phyloP scores from a whole-genome alignment of 2,888 invertebrate genomes.

The Exephanes ischioxanthus region DNA sequence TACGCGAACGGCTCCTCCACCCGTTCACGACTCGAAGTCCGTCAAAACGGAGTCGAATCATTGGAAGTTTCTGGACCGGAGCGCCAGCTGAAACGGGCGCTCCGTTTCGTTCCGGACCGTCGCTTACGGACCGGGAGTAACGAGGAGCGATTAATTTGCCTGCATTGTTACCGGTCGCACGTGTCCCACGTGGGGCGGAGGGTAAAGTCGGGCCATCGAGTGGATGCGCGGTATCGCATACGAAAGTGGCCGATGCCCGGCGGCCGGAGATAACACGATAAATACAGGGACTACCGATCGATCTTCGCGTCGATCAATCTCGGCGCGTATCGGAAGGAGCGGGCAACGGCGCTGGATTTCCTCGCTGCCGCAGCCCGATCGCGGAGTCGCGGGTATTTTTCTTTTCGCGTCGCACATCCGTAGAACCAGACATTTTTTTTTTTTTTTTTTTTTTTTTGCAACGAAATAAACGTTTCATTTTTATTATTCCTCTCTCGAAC shows the following conservation, averaged over 20 bases:
- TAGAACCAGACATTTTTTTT: too few species aligned
- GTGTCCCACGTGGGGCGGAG: neutral
- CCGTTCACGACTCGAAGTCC: neutral
- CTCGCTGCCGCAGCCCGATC: neutral
- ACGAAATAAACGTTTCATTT: too few species aligned
- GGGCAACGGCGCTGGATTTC: neutral
- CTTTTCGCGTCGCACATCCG: neutral
- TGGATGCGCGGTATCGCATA: conserved; percentile 59
- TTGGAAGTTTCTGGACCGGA: neutral
- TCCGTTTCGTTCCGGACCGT: neutral
- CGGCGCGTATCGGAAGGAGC: neutral
- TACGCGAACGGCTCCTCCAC: neutral
- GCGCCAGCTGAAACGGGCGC: neutral
- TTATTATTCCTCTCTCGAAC: too few species aligned
- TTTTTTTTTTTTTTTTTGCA: too few species aligned
- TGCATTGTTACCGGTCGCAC: conserved; percentile 47
- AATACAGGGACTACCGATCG: conserved; percentile 49
- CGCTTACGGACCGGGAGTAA: conserved; percentile 33
- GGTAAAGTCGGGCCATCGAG: conserved; percentile 32
- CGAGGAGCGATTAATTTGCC: conserved; percentile 48
- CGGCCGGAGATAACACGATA: conserved; percentile 55
- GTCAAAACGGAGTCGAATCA: conserved; percentile 17
- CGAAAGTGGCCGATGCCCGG: conserved; percentile 50
- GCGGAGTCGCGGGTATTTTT: neutral
- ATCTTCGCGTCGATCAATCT: conserved; percentile 24